A percentile compares a stretch with the other conserved stretches of the same genome.
Conservation (phyloP, 1,140 invertebrate genomes). For the Heliconius melpomene region DNA sequence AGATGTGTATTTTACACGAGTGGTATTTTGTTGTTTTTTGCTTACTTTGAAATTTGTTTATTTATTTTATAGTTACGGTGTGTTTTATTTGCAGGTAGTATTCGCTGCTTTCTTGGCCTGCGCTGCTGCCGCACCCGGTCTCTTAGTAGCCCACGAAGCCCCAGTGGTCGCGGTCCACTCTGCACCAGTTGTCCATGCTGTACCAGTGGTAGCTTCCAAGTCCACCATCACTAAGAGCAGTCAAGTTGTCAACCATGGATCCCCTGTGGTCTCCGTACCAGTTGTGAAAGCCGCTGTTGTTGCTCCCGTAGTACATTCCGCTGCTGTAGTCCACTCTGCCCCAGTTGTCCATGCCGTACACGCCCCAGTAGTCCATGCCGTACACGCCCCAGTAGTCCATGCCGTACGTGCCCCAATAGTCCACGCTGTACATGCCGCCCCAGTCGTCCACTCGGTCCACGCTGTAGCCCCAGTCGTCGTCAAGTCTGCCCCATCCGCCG, state of each 20-base stretch:
- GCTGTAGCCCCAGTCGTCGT: constrained; percentile 65
- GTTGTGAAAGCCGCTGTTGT: constrained; percentile 45
- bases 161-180: constrained; percentile 59
- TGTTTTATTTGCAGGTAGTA: constrained; percentile 62
- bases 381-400: constrained; percentile 59
- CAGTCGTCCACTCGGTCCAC: constrained; percentile 64
- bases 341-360: constrained; percentile 65
- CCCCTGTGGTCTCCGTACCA: constrained; percentile 60
- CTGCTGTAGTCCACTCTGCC: constrained; percentile 45
- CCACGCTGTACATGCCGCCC: constrained; percentile 44
- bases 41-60: neutral
- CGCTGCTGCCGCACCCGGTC: constrained; percentile 77
- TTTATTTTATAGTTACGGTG: neutral
- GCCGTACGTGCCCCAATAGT: constrained; percentile 68
- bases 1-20: neutral
- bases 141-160: constrained; percentile 66
- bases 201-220: constrained; percentile 38
- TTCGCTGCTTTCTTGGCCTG: constrained; percentile 81
- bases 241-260: constrained; percentile 65
- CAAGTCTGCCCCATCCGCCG: constrained; percentile 53
- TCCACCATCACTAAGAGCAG: constrained; percentile 64
- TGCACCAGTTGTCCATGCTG: constrained; percentile 58
- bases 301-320: constrained; percentile 46
- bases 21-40: neutral
- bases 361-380: constrained; percentile 45